These are phyloP conservation scores for Sarcophaga subvicina DNA, from an alignment of 2,888 invertebrate species.

Conservation along the genomic window DNA sequence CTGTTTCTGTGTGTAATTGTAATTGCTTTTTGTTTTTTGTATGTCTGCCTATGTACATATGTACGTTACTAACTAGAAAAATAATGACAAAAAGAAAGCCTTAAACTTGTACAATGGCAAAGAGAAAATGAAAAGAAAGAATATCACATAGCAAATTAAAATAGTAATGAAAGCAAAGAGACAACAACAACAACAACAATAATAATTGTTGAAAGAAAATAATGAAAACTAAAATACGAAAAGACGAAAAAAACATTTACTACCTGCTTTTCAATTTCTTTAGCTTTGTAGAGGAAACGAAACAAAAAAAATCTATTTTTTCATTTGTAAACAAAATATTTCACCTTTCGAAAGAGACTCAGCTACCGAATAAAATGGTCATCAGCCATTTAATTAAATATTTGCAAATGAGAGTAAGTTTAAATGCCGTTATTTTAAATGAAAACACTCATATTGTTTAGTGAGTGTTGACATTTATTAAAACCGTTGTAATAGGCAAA, in stretches of 20 bases:
- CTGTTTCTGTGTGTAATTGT: neutral
- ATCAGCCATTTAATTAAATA: too few relatives aligned
- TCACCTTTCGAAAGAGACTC: too few relatives aligned
- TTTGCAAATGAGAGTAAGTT: too few relatives aligned
- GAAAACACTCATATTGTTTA: too few relatives aligned
- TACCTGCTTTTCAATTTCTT: constrained; percentile 54
- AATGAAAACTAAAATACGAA: neutral
- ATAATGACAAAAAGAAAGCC: constrained; percentile 38
- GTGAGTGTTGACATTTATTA: too few relatives aligned
- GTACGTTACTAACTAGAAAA: neutral
- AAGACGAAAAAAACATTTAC: constrained; percentile 44
- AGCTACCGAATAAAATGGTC: too few relatives aligned
- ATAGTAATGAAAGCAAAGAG: constrained; percentile 20
- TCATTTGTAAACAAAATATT: neutral
- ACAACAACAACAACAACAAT: constrained; percentile 15
- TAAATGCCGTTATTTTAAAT: too few relatives aligned
- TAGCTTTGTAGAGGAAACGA: constrained; percentile 47
- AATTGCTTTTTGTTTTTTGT: too few relatives aligned
- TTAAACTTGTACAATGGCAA: constrained; percentile 55
- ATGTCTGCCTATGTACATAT: neutral
- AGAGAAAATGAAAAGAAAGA: constrained; percentile 11
- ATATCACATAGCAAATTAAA: constrained; percentile 28
- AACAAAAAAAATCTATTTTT: neutral
- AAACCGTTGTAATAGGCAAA: too few relatives aligned
- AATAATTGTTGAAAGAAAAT: neutral